These are phyloP conservation scores for Corydoras maculifer DNA, from an alignment of 2,113 vertebrate species.

Conservation along the genomic window DNA sequence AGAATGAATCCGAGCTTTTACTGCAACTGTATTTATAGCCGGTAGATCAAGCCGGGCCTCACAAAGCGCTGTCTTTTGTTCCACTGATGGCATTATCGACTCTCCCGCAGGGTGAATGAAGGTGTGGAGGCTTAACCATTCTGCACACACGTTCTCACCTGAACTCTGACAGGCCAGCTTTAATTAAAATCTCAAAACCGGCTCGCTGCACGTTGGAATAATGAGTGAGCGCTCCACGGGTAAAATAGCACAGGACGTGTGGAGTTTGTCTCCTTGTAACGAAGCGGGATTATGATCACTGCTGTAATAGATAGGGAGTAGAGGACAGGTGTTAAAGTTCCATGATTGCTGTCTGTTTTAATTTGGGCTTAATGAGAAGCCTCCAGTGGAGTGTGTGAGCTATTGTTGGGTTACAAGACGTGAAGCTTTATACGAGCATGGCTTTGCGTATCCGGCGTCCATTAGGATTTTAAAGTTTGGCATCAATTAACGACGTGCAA, in stretches of 20 bases:
- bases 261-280: conserved; percentile 21
- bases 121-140: conserved; percentile 39
- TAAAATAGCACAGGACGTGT: conserved; percentile 15
- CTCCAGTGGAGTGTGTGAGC: not conserved
- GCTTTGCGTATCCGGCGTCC: too few relatives aligned
- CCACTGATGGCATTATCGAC: conserved; percentile 1
- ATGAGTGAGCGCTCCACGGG: conserved; percentile 6
- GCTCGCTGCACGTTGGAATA: conserved; percentile 8
- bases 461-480: too few relatives aligned
- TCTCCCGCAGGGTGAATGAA: conserved; percentile 15
- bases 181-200: conserved; percentile 36
- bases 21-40: conserved; percentile 8
- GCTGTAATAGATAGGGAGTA: conserved; percentile 15
- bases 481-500: too few relatives aligned
- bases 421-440: too few relatives aligned
- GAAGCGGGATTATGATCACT: conserved; percentile 14
- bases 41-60: not conserved
- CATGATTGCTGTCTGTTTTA: conserved; percentile 27
- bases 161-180: conserved; percentile 5
- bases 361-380: conserved; percentile 22
- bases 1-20: too few relatives aligned
- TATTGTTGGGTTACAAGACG: conserved; percentile 9
- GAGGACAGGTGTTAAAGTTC: conserved; percentile 36
- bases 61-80: conserved; percentile 5
- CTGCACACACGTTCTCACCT: conserved; percentile 10